Evolutionary conservation across 2,797 vertebrate genomes (phyloP), one percentile per base, ranked within the genome.

Genomic region (Gymnoscopelus microlampas): DNA sequence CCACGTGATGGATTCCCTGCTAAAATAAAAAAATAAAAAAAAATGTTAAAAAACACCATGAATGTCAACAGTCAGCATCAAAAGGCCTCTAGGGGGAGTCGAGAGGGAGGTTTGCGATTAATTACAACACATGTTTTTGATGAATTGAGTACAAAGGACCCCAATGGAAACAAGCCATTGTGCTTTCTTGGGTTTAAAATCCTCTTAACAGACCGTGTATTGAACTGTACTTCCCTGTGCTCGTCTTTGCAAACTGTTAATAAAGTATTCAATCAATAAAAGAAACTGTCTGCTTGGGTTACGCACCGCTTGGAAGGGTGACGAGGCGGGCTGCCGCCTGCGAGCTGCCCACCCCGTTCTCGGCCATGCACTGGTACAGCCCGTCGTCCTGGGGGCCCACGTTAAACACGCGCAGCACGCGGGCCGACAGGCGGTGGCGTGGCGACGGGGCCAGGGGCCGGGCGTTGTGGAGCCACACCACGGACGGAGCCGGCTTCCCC

Each of bases 351-450:
- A 98, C 96, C 19, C 94, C 96, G 0, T 99, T 99, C 87, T 98
- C 97, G 0, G 96, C 98, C 96, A 99, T 95, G 90, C 98, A 99
- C 85, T 99, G 98, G 91, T 99, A 99, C 66, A 99, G 93, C 0
- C 98, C 98, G 0, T 97, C 95, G 0, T 99, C 97, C 87, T 97
- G 95, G 0, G 95, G 95, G 60, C 95, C 96, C 67, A 97, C 95
- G 0, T 93, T 94, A 68, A 90, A 81, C 71, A 99, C 90, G 0
- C 94, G 93, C 72, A 99, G 91, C 0, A 83, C 74, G 2, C 88
- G 85, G 1, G 91, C 76, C 0, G 92, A 93, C 1, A 97, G 79
- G n/a, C 94, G 94, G 76, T 98, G 95, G 50, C 95, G 95, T 2
- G 90, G 89, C 26, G 95, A 95, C 2, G 92, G 88, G 0, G 88